phyloP scores from a whole-genome alignment of 2,113 vertebrate genomes.

The Haemorhous mexicanus region DNA sequence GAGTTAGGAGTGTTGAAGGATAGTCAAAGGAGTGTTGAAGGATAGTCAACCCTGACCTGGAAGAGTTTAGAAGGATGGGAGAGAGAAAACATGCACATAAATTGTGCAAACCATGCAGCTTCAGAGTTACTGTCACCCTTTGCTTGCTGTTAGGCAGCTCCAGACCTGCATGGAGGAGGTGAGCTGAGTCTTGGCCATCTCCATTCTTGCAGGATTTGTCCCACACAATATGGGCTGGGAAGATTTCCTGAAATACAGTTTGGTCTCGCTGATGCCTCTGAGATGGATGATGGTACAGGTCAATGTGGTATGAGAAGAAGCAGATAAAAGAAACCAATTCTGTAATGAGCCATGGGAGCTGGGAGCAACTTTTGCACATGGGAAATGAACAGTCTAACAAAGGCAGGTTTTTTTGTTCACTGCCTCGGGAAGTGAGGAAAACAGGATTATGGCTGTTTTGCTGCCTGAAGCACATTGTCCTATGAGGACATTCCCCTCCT shows the following conservation, averaged over 20 bases:
- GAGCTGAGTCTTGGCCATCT: background rate
- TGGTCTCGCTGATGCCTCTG: fast-evolving
- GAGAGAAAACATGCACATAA: background rate
- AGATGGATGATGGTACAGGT: background rate
- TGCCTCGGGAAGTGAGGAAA: background rate
- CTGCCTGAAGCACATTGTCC: conserved; percentile 23
- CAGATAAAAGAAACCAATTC: background rate
- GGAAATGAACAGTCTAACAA: background rate
- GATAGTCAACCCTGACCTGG: background rate
- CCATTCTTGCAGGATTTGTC: background rate
- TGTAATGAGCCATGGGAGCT: background rate
- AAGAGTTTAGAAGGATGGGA: background rate
- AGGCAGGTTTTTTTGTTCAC: background rate
- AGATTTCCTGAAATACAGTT: background rate
- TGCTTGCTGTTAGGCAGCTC: background rate
- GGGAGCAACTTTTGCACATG: background rate
- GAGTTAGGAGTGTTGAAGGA: fast-evolving
- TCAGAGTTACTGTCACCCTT: background rate
- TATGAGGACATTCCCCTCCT: background rate
- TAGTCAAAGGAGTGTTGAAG: fast-evolving
- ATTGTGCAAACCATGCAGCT: background rate
- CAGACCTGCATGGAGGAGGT: background rate
- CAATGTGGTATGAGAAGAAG: background rate
- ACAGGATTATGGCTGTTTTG: conserved; percentile 17
- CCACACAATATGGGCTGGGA: background rate